Percentiles rank a stretch among this genome's conserved stretches.
Conservation (phyloP, 64 coral and sea anemone species). For the Catalaphyllia jardinei region DNA sequence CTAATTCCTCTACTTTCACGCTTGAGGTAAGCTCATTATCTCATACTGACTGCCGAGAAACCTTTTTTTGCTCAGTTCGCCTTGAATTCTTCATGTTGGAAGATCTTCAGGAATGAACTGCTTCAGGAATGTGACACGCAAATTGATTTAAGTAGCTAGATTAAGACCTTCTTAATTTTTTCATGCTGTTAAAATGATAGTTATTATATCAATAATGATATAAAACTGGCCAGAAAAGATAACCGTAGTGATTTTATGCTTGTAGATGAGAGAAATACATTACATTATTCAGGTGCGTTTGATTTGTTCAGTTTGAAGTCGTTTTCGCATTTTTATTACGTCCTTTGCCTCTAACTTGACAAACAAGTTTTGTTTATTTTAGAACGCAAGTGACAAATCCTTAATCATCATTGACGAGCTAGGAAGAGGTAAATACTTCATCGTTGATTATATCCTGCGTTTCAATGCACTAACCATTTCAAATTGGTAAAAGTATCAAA, state of each 20-base stretch:
- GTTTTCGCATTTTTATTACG: not conserved
- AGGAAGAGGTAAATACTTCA: conserved; percentile 75
- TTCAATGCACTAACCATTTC: too few relatives aligned
- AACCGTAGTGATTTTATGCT: not conserved
- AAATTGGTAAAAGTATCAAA: too few relatives aligned
- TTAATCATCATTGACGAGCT: conserved; percentile 95
- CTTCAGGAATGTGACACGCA: too few relatives aligned
- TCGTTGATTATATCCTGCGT: not conserved
- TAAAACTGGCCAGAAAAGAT: not conserved
- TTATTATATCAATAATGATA: not conserved
- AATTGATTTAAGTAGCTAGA: too few relatives aligned
- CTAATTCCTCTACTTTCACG: conserved; percentile 98
- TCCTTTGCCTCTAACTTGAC: not conserved
- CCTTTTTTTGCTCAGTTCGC: not conserved
- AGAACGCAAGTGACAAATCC: conserved; percentile 86
- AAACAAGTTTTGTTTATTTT: not conserved
- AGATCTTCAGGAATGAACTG: not conserved
- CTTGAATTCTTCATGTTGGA: not conserved
- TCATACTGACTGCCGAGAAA: not conserved
- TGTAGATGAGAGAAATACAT: conserved; percentile 95
- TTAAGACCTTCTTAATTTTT: too few relatives aligned
- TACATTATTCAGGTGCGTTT: conserved; percentile 86
- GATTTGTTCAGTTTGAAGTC: not conserved
- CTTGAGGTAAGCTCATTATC: conserved; percentile 61
- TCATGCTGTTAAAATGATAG: not conserved